These are phyloP conservation scores for Oeneis ivallda DNA, from an alignment of 2,888 invertebrate genomes.

Conservation along the genomic window DNA sequence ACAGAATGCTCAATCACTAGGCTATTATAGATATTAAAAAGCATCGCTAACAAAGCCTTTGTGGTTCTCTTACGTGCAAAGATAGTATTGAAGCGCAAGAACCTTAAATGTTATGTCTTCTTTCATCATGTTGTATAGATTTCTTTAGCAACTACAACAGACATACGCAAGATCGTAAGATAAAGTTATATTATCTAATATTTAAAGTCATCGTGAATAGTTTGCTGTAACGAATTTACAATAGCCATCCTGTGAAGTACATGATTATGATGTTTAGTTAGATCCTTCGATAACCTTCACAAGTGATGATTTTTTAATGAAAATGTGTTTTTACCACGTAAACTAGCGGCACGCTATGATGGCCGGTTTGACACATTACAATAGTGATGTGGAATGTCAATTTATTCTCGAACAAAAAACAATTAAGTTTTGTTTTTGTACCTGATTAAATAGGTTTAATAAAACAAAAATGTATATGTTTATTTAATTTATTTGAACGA, in stretches of 20 bases:
- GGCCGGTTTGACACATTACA: too few species aligned
- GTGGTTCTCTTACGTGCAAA: not conserved
- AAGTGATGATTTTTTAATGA: slow-evolving; percentile 16
- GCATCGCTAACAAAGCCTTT: not conserved
- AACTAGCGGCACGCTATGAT: too few species aligned
- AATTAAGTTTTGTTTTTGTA: too few species aligned
- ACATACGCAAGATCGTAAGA: not conserved
- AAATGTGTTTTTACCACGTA: slow-evolving; percentile 14
- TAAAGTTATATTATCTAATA: slow-evolving; percentile 34
- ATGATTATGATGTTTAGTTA: slow-evolving; percentile 28
- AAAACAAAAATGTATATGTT: too few species aligned
- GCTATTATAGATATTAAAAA: too few species aligned
- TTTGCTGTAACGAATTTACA: slow-evolving; percentile 55
- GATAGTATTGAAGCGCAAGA: not conserved
- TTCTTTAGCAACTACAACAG: not conserved
- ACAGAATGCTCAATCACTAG: too few species aligned
- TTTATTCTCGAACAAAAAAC: too few species aligned
- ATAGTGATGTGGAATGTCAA: too few species aligned
- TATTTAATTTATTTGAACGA: too few species aligned
- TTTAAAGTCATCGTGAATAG: slow-evolving; percentile 41
- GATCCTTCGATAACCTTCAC: slow-evolving; percentile 23
- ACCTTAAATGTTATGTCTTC: not conserved
- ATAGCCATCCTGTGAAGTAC: slow-evolving; percentile 48
- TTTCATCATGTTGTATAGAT: not conserved
- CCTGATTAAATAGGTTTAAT: too few species aligned